Percentiles rank a stretch among this genome's conserved stretches.
Conservation (phyloP, 2,113 vertebrate species). For the Dasyprocta punctata region DNA sequence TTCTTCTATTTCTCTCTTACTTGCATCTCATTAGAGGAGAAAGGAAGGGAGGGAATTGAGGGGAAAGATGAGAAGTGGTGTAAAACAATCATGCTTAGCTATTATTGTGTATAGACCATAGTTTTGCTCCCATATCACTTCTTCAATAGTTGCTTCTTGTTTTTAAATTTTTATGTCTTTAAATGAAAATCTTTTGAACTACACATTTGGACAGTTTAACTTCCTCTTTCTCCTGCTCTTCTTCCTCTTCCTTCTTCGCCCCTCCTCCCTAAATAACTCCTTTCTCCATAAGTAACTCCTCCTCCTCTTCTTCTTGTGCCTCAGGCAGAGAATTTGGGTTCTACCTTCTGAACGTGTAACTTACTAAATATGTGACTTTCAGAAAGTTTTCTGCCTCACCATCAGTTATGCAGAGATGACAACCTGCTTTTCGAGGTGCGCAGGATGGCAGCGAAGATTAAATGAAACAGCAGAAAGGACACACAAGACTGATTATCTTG, state of each 20-base stretch:
- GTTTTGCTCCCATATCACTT: background rate
- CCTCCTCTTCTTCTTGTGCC: background rate
- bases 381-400: background rate
- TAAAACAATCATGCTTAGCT: background rate
- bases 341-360: background rate
- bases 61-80: background rate
- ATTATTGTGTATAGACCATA: background rate
- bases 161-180: constrained; percentile 5
- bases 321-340: background rate
- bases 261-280: no score
- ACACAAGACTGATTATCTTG: background rate
- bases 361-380: background rate
- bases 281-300: background rate
- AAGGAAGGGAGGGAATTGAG: background rate
- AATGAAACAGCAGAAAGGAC: background rate
- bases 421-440: background rate
- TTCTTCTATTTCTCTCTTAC: background rate
- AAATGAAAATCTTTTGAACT: background rate
- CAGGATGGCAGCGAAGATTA: background rate
- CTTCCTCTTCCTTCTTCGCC: background rate
- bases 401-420: background rate
- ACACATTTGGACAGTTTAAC: background rate
- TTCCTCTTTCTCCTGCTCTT: background rate
- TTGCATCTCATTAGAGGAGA: background rate
- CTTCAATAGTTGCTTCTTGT: background rate